Conservation (phyloP, 2,797 vertebrate genomes). For the Lemur catta region DNA sequence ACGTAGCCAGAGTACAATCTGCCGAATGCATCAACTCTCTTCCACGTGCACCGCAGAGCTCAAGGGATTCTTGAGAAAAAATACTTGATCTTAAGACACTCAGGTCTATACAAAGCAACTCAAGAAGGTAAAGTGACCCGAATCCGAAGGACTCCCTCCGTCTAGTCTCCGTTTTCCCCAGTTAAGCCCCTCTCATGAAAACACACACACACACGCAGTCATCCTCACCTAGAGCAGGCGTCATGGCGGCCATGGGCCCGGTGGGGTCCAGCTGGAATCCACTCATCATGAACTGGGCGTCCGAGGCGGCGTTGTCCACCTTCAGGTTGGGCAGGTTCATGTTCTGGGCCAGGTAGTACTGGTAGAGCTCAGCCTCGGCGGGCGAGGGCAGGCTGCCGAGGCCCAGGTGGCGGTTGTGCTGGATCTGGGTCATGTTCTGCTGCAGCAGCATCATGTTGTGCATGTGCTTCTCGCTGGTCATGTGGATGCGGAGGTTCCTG, state of each 20-base stretch:
- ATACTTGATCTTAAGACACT: neutral
- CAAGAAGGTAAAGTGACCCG: fast-evolving
- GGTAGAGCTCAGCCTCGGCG: slow-evolving; percentile 97
- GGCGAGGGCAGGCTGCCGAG: slow-evolving; percentile 95
- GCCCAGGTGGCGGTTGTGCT: slow-evolving; percentile 92
- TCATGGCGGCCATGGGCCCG: slow-evolving; percentile 89
- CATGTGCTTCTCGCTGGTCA: slow-evolving; percentile 99
- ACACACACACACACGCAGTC: neutral
- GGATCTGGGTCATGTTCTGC: slow-evolving; percentile 97
- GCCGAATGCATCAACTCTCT: no score
- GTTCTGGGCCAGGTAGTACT: slow-evolving; percentile 99
- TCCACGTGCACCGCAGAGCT: neutral
- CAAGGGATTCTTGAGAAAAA: neutral
- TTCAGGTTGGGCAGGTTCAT: slow-evolving; percentile 96
- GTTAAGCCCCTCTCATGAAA: fast-evolving
- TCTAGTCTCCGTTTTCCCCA: neutral
- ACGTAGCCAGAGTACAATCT: neutral
- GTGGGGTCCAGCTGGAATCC: slow-evolving; percentile 95
- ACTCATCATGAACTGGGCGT: slow-evolving; percentile 95
- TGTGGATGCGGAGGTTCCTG: slow-evolving; percentile 98
- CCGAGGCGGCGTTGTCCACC: slow-evolving; percentile 92
- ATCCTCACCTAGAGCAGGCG: slow-evolving; percentile 93
- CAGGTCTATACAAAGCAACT: neutral
- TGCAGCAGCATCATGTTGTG: slow-evolving; percentile 99
- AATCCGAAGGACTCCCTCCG: neutral